These are phyloP conservation scores for Serilophus lunatus DNA, from an alignment of 2,113 vertebrate species.

Conservation along the genomic window DNA sequence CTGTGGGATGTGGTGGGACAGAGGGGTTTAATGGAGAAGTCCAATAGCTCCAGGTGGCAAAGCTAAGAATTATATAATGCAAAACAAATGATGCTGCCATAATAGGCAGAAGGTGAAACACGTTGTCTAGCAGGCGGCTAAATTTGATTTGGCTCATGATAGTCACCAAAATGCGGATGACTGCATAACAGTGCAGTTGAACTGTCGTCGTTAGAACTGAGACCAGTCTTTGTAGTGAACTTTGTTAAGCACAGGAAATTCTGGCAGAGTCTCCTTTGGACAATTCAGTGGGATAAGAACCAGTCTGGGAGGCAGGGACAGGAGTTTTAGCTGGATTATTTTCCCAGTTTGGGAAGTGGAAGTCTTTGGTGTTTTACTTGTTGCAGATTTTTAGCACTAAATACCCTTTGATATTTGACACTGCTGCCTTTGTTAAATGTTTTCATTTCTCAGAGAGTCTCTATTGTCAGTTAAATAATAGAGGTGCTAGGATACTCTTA, in stretches of 20 bases:
- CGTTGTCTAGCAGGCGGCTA: constrained; percentile 60
- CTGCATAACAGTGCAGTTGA: neutral
- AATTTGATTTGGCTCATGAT: neutral
- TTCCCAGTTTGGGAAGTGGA: constrained; percentile 1
- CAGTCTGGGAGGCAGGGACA: neutral
- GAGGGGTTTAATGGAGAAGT: constrained; percentile 73
- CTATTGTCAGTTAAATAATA: constrained; percentile 62
- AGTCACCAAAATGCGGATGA: constrained; percentile 37
- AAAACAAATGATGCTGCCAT: constrained; percentile 48
- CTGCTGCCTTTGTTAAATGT: constrained; percentile 66
- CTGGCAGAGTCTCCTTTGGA: neutral
- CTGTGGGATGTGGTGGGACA: constrained; percentile 76
- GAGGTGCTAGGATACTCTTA: constrained; percentile 67
- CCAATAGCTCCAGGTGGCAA: constrained; percentile 75
- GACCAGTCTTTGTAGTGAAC: neutral
- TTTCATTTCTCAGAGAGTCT: constrained; percentile 64
- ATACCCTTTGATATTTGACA: constrained; percentile 65
- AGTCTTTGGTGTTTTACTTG: constrained; percentile 37
- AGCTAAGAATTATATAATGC: constrained; percentile 61
- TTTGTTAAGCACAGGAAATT: neutral
- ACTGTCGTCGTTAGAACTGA: neutral
- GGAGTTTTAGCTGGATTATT: constrained; percentile 30
- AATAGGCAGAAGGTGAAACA: constrained; percentile 64
- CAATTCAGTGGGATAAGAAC: neutral
- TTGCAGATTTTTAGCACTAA: constrained; percentile 51